Percentiles rank a stretch among this genome's conserved stretches.
phyloP scores from a whole-genome alignment of 2,113 vertebrate genomes.

The Pristiophorus japonicus region DNA sequence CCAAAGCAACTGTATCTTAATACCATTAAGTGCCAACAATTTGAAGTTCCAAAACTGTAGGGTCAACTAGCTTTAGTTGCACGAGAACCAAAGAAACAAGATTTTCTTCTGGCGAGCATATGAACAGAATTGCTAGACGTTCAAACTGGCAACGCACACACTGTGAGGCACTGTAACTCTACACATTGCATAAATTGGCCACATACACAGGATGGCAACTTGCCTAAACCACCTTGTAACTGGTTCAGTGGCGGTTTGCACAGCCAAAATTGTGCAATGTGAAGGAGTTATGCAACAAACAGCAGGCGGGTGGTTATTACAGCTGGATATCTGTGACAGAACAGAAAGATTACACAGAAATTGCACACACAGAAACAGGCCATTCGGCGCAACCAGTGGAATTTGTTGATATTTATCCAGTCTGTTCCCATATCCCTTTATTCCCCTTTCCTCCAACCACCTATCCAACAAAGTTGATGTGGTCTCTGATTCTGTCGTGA shows the following conservation, averaged over 20 bases:
- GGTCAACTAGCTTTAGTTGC: too few relatives aligned
- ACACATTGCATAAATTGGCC: background rate
- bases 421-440: background rate
- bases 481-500: background rate
- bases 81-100: background rate
- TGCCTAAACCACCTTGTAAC: conserved; percentile 1
- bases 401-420: background rate
- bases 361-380: background rate
- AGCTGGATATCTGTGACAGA: background rate
- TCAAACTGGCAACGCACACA: background rate
- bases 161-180: background rate
- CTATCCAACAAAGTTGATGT: background rate
- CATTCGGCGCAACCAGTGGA: background rate
- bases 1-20: background rate
- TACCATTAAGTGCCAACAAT: background rate
- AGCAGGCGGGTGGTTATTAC: background rate
- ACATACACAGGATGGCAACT: conserved; percentile 13
- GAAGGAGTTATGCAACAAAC: background rate
- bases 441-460: background rate
- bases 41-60: background rate
- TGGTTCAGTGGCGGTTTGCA: background rate
- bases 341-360: background rate
- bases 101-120: background rate
- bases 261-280: background rate
- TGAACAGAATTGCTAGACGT: background rate